Evolutionary conservation across 2,888 invertebrate species (phyloP).

Genomic region (Nesidiocoris tenuis): DNA sequence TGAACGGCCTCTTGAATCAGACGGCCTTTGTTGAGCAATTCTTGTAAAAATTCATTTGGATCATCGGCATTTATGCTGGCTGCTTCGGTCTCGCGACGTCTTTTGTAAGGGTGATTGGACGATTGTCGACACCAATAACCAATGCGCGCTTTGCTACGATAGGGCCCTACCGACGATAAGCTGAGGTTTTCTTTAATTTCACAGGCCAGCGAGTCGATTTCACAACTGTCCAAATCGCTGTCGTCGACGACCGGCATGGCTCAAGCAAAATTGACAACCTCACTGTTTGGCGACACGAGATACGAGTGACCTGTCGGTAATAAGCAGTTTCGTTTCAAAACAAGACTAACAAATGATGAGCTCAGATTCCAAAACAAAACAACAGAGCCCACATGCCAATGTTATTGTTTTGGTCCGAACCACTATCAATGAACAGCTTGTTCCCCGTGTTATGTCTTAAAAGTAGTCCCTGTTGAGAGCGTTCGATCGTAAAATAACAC

Average conservation of each 20-base stretch:
- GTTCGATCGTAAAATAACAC: no score
- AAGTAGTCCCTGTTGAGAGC: conserved; percentile 28
- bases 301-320: not conserved
- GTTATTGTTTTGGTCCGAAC: conserved; percentile 34
- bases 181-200: conserved; percentile 35
- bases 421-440: conserved; percentile 11
- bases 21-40: conserved; percentile 32
- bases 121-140: conserved; percentile 1
- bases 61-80: conserved; percentile 13
- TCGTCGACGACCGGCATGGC: conserved; percentile 19
- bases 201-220: conserved; percentile 26
- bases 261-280: not conserved
- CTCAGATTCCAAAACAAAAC: conserved; percentile 13
- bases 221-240: not conserved
- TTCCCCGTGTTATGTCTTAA: not conserved
- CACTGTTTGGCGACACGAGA: not conserved
- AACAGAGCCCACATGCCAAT: conserved; percentile 10
- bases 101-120: not conserved
- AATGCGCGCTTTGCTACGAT: conserved; percentile 6
- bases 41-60: conserved; percentile 31
- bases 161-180: not conserved
- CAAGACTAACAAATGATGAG: not conserved
- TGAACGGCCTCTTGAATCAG: conserved; percentile 39
- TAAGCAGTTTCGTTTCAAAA: no score
- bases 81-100: conserved; percentile 6